Evolutionary conservation across 2,797 vertebrate genomes (phyloP).

Genomic region (Xiphorhynchus erythropygius): DNA sequence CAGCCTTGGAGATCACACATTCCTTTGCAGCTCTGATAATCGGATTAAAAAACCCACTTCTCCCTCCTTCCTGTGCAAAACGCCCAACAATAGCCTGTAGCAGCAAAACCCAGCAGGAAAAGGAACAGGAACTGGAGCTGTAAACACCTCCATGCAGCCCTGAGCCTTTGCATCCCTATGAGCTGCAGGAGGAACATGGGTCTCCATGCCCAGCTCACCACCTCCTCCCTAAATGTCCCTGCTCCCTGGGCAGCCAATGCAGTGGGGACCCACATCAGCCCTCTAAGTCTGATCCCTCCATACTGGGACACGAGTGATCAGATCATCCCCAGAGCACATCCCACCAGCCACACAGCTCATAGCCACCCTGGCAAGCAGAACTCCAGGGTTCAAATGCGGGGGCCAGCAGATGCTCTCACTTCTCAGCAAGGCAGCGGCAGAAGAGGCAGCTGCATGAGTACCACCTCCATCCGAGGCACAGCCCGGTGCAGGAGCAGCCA

Average conservation of each 20-base stretch:
- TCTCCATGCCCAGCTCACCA: rapidly evolving
- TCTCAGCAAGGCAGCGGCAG: background rate
- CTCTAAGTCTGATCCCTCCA: background rate
- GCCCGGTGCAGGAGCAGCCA: background rate
- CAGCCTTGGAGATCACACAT: background rate
- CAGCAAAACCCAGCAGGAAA: slow-evolving; percentile 38
- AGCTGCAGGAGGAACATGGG: rapidly evolving
- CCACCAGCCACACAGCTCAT: background rate
- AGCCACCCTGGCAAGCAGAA: rapidly evolving
- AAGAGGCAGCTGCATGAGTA: background rate
- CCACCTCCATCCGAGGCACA: background rate
- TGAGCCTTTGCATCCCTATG: background rate
- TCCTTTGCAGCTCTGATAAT: background rate
- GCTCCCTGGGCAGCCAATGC: rapidly evolving
- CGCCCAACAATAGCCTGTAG: background rate
- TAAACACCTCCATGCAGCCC: background rate
- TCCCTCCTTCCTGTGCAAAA: slow-evolving; percentile 32
- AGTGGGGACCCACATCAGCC: background rate
- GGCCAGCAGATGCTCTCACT: background rate
- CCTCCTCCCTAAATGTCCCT: background rate
- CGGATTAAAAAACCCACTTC: background rate
- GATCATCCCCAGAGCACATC: background rate
- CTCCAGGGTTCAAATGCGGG: rapidly evolving
- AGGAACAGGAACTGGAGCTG: slow-evolving; percentile 23
- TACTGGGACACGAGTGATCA: rapidly evolving